phyloP scores from a whole-genome alignment of 1,140 invertebrate species.

The Drosophila tropicalis region DNA sequence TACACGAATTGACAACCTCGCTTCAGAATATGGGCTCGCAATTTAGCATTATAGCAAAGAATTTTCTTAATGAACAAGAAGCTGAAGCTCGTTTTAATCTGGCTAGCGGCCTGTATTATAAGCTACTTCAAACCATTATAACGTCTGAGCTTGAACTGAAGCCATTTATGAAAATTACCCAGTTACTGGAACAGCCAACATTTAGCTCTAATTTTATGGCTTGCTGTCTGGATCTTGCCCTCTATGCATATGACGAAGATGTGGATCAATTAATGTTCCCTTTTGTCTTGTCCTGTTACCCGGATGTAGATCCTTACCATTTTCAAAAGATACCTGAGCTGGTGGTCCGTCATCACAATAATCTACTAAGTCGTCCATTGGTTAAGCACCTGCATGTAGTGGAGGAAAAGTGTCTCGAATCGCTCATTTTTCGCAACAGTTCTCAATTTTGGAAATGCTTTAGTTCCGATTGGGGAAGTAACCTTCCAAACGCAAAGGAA shows the following conservation, averaged over 20 bases:
- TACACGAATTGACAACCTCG: constrained; percentile 16
- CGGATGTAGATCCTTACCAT: constrained; percentile 90
- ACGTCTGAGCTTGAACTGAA: constrained; percentile 90
- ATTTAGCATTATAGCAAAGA: constrained; percentile 9
- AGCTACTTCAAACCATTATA: constrained; percentile 93
- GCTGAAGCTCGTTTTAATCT: constrained; percentile 28
- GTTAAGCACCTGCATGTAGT: constrained; percentile 97
- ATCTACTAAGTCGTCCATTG: constrained; percentile 94
- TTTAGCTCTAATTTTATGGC: constrained; percentile 95
- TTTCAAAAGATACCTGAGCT: constrained; percentile 98
- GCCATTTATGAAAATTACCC: constrained; percentile 86
- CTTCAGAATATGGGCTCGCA: constrained; percentile 26
- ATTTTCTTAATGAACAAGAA: not conserved
- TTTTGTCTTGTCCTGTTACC: constrained; percentile 93
- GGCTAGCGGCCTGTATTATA: constrained; percentile 88
- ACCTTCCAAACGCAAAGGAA: constrained; percentile 87
- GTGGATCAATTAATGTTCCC: constrained; percentile 90
- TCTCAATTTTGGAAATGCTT: constrained; percentile 94
- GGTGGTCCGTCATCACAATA: constrained; percentile 93
- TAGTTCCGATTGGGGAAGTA: constrained; percentile 47
- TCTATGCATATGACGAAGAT: constrained; percentile 91
- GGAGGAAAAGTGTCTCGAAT: constrained; percentile 97
- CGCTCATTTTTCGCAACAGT: constrained; percentile 92
- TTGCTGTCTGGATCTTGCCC: constrained; percentile 95
- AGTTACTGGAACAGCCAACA: constrained; percentile 85